Percentiles rank a stretch among this genome's conserved stretches.
These are phyloP conservation scores for Rhingia campestris DNA, from an alignment of 2,888 invertebrate species.

Conservation along the genomic window DNA sequence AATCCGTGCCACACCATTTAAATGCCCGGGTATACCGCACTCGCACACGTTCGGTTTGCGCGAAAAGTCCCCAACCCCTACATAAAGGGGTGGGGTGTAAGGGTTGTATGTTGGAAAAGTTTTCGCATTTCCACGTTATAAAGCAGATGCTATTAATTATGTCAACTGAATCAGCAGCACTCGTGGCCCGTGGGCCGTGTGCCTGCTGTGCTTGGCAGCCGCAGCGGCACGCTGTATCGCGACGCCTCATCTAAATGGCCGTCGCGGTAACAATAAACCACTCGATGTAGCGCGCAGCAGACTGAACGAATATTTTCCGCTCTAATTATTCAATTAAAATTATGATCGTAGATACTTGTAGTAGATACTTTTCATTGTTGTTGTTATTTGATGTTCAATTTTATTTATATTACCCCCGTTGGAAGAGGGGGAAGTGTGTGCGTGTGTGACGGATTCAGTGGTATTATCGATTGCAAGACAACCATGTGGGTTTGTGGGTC, in stretches of 20 bases:
- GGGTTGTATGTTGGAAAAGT: constrained; percentile 40
- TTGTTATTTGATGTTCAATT: constrained; percentile 23
- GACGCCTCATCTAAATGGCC: constrained; percentile 59
- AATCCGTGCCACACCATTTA: background rate
- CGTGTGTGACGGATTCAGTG: background rate
- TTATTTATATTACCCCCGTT: background rate
- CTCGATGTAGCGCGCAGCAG: constrained; percentile 64
- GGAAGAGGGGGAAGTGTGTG: background rate
- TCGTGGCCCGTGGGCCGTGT: background rate
- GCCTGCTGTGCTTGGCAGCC: too few species aligned
- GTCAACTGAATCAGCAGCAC: constrained; percentile 50
- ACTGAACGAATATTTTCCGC: constrained; percentile 70
- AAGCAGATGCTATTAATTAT: constrained; percentile 70
- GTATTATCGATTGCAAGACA: constrained; percentile 41
- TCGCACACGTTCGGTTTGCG: constrained; percentile 25
- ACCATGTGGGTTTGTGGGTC: constrained; percentile 34
- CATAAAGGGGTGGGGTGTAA: background rate
- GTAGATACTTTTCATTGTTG: background rate
- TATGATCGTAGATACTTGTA: constrained; percentile 47
- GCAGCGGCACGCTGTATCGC: constrained; percentile 12
- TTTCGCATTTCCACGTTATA: constrained; percentile 70
- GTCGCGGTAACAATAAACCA: constrained; percentile 66
- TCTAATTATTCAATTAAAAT: constrained; percentile 72
- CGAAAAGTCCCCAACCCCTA: background rate
- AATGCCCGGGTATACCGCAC: background rate